Evolutionary conservation across 1,140 invertebrate genomes (phyloP), one percentile per base, ranked within the genome.

Genomic region (Araneus ventricosus): DNA sequence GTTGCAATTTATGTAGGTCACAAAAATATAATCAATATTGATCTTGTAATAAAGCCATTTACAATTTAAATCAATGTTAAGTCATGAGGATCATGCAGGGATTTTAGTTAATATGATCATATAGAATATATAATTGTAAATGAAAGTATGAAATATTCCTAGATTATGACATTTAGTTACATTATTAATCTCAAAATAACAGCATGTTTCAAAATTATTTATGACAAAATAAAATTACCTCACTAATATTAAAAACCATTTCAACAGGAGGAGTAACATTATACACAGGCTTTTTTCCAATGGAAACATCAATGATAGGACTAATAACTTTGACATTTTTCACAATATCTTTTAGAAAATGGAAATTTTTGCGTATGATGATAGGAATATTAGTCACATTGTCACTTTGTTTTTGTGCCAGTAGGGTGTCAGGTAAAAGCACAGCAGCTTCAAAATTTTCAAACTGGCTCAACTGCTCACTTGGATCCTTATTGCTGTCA

Each of bases 191-290:
- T 14, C 10, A 52, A 52, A 2, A 0, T 14, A 52, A 52, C 10
- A 52, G 17, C 1, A 52, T 14, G 45, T 2, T 1, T 14, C 2
- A 52, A 52, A 52, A 17, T 17, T 52, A 14, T 52, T 52, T 52
- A 52, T 52, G 10, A 52, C 45, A 52, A 52, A 52, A n/a, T 34
- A 2, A 34, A 45, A 41, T 86, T 59, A 86, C 84, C 84, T 86
- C 52, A 20, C n/a, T 27, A 34, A 86, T 14, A 14, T 86, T 86
- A 57, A 86, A 86, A 14, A 86, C 59, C 84, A 86, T 86, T 59
- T 86, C 52, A 17, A 86, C 20, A 30, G 84, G 84, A 30, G 84
- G 84, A 86, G 61, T 30, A 10, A 86, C 84, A 86, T 86, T 52
- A 86, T 86, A 59, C 6, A 86, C 52, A 17, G 45, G 52, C 20